Base-by-base conservation (phyloP, 2,113 vertebrate species). In the Chaetura pelagica region DNA sequence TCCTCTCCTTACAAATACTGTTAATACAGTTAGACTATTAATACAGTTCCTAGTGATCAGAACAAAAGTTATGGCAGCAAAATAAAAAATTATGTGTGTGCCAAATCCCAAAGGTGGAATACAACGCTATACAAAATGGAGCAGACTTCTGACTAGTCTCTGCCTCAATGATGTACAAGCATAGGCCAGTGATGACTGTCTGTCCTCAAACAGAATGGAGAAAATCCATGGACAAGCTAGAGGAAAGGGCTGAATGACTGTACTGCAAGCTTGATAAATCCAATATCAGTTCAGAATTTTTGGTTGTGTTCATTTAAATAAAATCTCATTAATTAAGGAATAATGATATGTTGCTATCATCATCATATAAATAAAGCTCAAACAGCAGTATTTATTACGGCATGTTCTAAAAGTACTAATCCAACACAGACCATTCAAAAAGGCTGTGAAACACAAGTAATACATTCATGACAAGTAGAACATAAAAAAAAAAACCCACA, bases 191-290 rank as follows among this genome's bases (percentile, higher is more conserved):
- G 61, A 67, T 55, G 74, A 48, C 1, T 2, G n/a, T 71, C 62
- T 55, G 17, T 66, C 46, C 9, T 26, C 34, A 73, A 42, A 52
- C 26, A 72, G 54, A 75, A 69, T 46, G 35, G 58, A 76, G 84
- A 90, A 67, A 67, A 59, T 38, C 12, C 48, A 34, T 3, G 12
- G 38, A 55, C 9, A 67, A 75, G 10, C 24, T 63, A 59, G 24
- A 71, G 48, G 42, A 87, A 78, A 52, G 24, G 38, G 82, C 19
- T 51, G 54, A 78, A 57, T 71, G 14, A 66, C 18, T n/a, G 68
- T 58, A 71, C 9, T 0, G 0, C 18, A 46, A n/a, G 42, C 32
- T 29, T 6, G 24, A 72, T 42, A 87, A 92, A 87, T 5, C 8
- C 10, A 42, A 23, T 59, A 51, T 49, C 40, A 51, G 8, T 83